Evolutionary conservation across 2,797 vertebrate genomes (phyloP).

Genomic region (Propithecus deckenii): DNA sequence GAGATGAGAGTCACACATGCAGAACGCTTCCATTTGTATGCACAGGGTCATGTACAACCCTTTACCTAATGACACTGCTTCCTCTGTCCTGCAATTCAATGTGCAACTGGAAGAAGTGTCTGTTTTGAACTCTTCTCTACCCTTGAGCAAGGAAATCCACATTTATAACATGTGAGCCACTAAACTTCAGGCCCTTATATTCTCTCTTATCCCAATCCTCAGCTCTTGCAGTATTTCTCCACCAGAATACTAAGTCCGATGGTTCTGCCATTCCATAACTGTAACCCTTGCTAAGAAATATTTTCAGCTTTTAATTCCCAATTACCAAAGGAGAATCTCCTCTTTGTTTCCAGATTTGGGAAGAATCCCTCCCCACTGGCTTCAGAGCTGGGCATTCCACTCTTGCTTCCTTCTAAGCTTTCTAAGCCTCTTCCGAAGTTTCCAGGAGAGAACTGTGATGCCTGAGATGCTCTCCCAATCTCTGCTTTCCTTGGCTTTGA

Average conservation of each 20-base stretch:
- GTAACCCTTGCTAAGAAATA: not conserved
- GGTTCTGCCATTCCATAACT: not conserved
- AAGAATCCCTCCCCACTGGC: not conserved
- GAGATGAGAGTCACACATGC: not conserved
- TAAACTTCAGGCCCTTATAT: not conserved
- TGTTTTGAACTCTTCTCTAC: not conserved
- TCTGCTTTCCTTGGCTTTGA: not conserved
- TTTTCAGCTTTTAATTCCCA: not conserved
- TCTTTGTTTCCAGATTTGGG: not conserved
- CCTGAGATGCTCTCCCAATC: not conserved
- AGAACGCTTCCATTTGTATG: not conserved
- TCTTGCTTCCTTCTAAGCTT: not conserved
- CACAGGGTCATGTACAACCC: not conserved
- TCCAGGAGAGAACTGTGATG: not conserved
- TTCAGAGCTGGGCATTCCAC: not conserved
- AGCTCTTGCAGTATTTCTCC: not conserved
- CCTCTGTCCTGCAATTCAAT: not conserved
- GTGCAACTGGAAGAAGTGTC: not conserved
- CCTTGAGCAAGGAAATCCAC: not conserved
- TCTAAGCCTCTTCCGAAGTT: not conserved
- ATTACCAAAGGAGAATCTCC: not conserved
- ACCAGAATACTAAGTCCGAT: not conserved
- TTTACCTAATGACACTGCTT: not conserved
- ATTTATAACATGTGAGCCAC: not conserved
- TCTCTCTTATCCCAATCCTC: not conserved